Evolutionary conservation across 2,113 vertebrate genomes (phyloP), one percentile per base, ranked within the genome.

Genomic region (Hyaena hyaena): DNA sequence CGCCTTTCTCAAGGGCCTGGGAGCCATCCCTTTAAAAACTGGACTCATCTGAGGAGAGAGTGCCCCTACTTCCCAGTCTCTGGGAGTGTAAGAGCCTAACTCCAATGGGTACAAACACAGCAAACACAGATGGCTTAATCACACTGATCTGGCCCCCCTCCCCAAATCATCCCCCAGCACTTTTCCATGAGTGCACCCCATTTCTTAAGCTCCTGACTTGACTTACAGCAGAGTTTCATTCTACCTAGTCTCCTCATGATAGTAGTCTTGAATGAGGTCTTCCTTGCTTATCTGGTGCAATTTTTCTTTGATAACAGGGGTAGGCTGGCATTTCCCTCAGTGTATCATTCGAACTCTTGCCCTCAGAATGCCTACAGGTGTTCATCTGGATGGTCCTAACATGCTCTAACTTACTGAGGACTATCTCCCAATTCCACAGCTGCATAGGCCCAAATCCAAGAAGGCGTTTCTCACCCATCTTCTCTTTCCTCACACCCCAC

Each of bases 121-220:
- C 12, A 33, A 19, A 61, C 19, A 88, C n/a, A 24, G 10, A 4
- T 68, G 76, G 35, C 23, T 16, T 55, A 55, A 55, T 23, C 28
- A 2, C 35, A 58, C 1, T 66, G 31, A 35, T 9, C 16, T 11
- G 1, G 0, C n/a, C 10, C 35, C 48, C 10, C 6, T 33, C 4
- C 19, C 43, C 66, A 84, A 50, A 90, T 21, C 43, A 2, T 53
- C n/a, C 61, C 45, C 11, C 5, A 61, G 69, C 2, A 2, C 10
- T 26, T 55, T 71, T 35, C 33, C 9, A 39, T 43, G 10, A 55
- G 28, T 17, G 61, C n/a, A 8, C 24, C 11, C 17, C 1, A 8
- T 35, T n/a, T 63, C 43, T 79, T 35, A 45, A 31, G 58, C 16
- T 66, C 82, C 35, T 8, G 5, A 19, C 26, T 33, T 61, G 21